Base-by-base conservation (phyloP, 2,888 invertebrate species). In the Pristionchus maxplancki region DNA sequence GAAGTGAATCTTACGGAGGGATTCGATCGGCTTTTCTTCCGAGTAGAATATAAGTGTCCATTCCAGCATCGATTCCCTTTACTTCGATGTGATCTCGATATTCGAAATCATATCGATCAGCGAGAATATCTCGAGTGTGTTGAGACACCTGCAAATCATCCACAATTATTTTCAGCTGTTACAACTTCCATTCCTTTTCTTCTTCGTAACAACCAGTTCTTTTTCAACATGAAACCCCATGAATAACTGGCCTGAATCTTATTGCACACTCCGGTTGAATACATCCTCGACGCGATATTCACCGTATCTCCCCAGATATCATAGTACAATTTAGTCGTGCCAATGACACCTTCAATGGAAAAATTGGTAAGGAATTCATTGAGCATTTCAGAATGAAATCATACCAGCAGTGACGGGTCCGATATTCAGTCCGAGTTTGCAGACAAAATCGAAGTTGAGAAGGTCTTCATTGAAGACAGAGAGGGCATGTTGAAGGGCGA, bases 251-350 rank as follows among this genome's bases (percentile, higher is more conserved):
- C 95, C 93, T 96, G 96, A 91, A 98, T 97, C 84, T 97, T 96
- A 89, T 97, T 97, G 6, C 97, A 96, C 17, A 98, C 96, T 0
- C 98, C 98, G 0, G 98, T 98, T 0, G 97, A 97, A 95, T 99
- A 98, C 99, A 99, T 99, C 88, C 98, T 96, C 13, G 97, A 97
- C 0, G 98, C 97, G 89, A 98, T 98, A 95, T 99, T 99, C 64
- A 99, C 98, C 0, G 98, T 97, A 95, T 99, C 98, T 0, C 98
- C 98, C 98, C 98, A 99, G 93, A 98, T 98, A 95, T 98, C 98
- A 94, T 98, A 99, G 95, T 97, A 97, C 89, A 99, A 96, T 95
- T 98, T 99, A 1, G 97, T 97, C 13, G 98, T 98, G 0, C 98
- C 98, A 88, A 99, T 98, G 4, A 99, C 96, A 1, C 98, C 98